Evolutionary conservation across 2,888 invertebrate genomes (phyloP), one percentile per base, ranked within the genome.

Genomic region (Limnephilus lunatus): DNA sequence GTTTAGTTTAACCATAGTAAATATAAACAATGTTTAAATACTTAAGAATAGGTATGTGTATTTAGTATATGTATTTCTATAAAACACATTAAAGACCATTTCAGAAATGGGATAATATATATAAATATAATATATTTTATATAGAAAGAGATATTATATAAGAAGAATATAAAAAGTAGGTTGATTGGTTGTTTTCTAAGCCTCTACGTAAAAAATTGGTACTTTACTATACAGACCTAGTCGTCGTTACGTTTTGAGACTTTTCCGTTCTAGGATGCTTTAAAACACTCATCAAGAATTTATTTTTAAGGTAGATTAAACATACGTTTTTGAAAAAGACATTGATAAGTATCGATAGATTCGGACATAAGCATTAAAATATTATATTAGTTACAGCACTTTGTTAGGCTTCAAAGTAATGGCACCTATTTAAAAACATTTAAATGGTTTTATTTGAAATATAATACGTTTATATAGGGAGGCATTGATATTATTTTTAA

Each of bases 181-280:
- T 86, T 39, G 44, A 86, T 87, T 53, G 85, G 68, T 88, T 91
- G 91, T 83, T 85, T 91, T 92, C 93, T 93, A 93, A 82, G 82
- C 87, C 81, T 91, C 93, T 93, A 93, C 68, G 91, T 93, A 91
- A 91, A 93, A 93, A 93, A 93, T 93, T 93, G 93, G 93, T 93
- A 93, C 93, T 93, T 93, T 85, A 92, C 91, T 91, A 91, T 92
- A 85, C n/a, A 39, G 19, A 82, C 15, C 68, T 25, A 68, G 9
- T 68, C 9, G 68, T 68, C 68, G 87, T 87, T 53, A 87, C 12
- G 87, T 68, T 83, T 87, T 68, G 53, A 87, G 68, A 87, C 68
- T 87, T n/a, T 15, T 87, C 53, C 30, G 48, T 48, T 68, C 53
- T 68, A 25, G 19, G 53, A 19, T 19, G 53, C 53, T 68, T 68